Evolutionary conservation across 2,797 vertebrate species (phyloP), one percentile per base, ranked within the genome.

Genomic region (Acrossocheilus wenchowensis): DNA sequence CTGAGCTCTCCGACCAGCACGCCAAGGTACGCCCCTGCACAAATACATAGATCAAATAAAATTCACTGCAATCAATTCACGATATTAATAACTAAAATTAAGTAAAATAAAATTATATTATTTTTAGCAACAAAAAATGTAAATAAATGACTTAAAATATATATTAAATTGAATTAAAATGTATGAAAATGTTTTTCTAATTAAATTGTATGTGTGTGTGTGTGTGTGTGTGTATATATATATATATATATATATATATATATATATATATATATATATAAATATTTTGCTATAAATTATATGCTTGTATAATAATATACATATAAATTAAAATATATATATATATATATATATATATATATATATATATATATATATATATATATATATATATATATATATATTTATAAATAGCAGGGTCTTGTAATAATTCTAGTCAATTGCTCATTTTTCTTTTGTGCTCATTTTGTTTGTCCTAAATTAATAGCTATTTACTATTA

Each of bases 1-100:
- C 93, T 99, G 23, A 94, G 97, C 91, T 93, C 96, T 26, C 97
- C 98, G 48, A 97, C 97, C 17, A 97, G 97, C 26, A 96, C 97
- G 74, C 97, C 97, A 91, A 98, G 98, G 98, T 98, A 95, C 11
- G 2, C 7, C 4, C 23, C 36, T 64, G 9, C 10, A 82, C 17
- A 57, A 4, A 64, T n/a, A 87, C 39, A 48, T 14, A 4, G 1
- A 15, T 48, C 54, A 60, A 41, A 7, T 1, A 1, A 26, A 17
- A 77, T 1, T 34, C 39, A 64, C 11, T 80, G 54, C 71, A 48
- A 48, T 17, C 43, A 30, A 2, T 30, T 50, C 23, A 17, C 9
- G 6, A 30, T 74, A 30, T 50, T 15, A 57, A 19, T 39, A 4
- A n/a, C 23, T 15, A 15, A 6, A 50, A 30, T 17, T 2, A 8